Conservation (phyloP, 2,888 invertebrate genomes). For the Galeopsomyia nigrocyanea region DNA sequence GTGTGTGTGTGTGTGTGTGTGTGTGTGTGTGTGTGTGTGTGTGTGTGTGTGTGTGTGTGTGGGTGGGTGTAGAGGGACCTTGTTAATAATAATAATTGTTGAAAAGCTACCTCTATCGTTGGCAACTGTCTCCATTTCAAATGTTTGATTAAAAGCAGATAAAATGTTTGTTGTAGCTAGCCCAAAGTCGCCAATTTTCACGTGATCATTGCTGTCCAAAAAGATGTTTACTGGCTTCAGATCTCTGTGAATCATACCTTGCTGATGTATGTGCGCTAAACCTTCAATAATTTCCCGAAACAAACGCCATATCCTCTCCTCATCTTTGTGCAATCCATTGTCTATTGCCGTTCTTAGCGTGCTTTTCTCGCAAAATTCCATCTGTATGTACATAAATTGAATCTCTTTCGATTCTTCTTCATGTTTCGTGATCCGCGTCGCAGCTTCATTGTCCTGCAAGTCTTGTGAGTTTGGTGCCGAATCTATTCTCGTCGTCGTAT, state of each 20-base stretch:
- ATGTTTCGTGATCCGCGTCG: conserved; percentile 39
- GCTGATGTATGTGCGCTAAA: conserved; percentile 91
- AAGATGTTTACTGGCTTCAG: conserved; percentile 94
- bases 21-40: no score
- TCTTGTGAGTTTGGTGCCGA: conserved; percentile 44
- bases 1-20: no score
- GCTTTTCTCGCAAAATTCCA: conserved; percentile 99
- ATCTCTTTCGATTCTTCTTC: conserved; percentile 63
- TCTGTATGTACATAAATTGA: conserved; percentile 91
- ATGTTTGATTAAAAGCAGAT: conserved; percentile 60
- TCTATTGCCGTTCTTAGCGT: conserved; percentile 93
- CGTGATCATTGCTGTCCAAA: conserved; percentile 93
- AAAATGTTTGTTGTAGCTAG: conserved; percentile 87
- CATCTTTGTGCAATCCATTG: conserved; percentile 81
- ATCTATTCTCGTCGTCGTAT: conserved; percentile 54
- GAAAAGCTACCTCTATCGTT: conserved; percentile 56
- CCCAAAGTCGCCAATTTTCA: conserved; percentile 98
- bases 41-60: no score
- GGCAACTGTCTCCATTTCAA: conserved; percentile 56
- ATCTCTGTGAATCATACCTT: conserved; percentile 90
- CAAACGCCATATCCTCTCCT: conserved; percentile 88
- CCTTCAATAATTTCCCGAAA: conserved; percentile 96
- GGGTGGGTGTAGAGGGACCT: no score
- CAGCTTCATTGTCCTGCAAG: no score
- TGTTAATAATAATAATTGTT: no score